Percentiles rank a stretch among this genome's conserved stretches.
phyloP scores from a whole-genome alignment of 2,888 invertebrate genomes.

The Thereva unica region DNA sequence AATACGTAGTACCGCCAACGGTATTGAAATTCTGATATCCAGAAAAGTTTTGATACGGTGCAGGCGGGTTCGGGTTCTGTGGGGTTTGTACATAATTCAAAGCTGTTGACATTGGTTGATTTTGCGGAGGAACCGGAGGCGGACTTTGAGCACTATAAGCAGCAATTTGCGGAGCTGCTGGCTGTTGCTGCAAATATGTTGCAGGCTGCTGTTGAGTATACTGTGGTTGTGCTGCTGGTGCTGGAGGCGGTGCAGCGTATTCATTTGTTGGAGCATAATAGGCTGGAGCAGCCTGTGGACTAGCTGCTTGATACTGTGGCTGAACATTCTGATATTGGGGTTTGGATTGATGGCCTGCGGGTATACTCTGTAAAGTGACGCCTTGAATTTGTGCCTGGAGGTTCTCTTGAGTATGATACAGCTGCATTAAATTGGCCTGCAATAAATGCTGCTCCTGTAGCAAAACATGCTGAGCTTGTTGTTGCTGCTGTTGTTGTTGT shows the following conservation, averaged over 20 bases:
- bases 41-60: conserved; percentile 43
- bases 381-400: conserved; percentile 51
- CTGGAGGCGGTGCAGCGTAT: conserved; percentile 44
- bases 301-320: conserved; percentile 44
- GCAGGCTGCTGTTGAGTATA: conserved; percentile 40
- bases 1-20: conserved; percentile 75
- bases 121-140: conserved; percentile 18
- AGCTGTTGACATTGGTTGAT: conserved; percentile 21
- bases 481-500: conserved; percentile 47
- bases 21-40: conserved; percentile 56
- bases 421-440: conserved; percentile 48
- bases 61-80: conserved; percentile 26
- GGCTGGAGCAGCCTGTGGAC: conserved; percentile 36
- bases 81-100: conserved; percentile 42
- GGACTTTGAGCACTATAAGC: conserved; percentile 36
- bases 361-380: conserved; percentile 44
- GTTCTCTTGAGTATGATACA: conserved; percentile 50
- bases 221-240: conserved; percentile 43
- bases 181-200: conserved; percentile 40
- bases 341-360: conserved; percentile 43
- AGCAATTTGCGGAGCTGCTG: conserved; percentile 37
- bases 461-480: conserved; percentile 47
- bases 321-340: conserved; percentile 33
- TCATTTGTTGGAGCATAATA: conserved; percentile 44
- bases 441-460: conserved; percentile 50